These are phyloP conservation scores for Neopipo cinnamomea DNA, from an alignment of 2,113 vertebrate species.

Conservation along the genomic window DNA sequence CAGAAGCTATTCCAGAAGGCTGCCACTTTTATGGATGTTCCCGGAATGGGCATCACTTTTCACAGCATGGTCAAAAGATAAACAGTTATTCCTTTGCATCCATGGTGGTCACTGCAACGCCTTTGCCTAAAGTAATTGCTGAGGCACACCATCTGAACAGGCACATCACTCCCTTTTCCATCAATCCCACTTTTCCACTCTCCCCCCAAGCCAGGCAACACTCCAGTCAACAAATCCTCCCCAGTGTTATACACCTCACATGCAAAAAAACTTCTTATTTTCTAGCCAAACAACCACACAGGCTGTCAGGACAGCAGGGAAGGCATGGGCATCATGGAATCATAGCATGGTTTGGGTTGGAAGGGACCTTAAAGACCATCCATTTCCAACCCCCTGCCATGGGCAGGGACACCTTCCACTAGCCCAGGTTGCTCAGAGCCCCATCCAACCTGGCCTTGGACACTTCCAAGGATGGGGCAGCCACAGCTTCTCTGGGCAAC, in stretches of 20 bases:
- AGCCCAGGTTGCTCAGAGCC: rapidly evolving
- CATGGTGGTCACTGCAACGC: neutral
- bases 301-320: neutral
- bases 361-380: neutral
- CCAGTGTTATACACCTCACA: neutral
- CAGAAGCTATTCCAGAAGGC: neutral
- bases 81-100: neutral
- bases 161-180: neutral
- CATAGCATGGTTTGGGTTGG: neutral
- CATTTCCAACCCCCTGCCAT: rapidly evolving
- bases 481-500: neutral
- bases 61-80: neutral
- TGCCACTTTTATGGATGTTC: neutral
- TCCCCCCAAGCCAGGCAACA: neutral
- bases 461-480: neutral
- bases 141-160: neutral
- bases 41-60: neutral
- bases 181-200: neutral
- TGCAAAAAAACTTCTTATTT: neutral
- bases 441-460: neutral
- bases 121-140: neutral
- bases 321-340: neutral
- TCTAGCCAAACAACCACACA: neutral
- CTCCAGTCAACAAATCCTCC: neutral
- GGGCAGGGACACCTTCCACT: neutral